Conservation (phyloP, 2,797 vertebrate genomes). For the Enoplosus armatus region DNA sequence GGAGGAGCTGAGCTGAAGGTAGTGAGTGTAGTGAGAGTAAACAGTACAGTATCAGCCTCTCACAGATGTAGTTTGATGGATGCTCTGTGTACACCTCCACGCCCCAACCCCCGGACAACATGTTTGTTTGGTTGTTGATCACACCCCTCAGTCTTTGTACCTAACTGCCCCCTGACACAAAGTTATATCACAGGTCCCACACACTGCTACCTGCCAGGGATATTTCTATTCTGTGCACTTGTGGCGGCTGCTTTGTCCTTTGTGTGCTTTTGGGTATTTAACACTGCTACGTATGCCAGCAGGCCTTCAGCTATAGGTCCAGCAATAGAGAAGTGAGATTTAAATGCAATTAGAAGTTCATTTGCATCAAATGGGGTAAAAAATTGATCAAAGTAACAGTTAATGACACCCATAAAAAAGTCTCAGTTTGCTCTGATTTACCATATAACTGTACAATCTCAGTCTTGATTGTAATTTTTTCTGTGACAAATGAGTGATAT, state of each 20-base stretch:
- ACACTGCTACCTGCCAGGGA: constrained; percentile 56
- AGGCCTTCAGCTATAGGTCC: constrained; percentile 25
- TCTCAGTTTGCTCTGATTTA: constrained; percentile 72
- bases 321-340: constrained; percentile 41
- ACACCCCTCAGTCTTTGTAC: constrained; percentile 77
- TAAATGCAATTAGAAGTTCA: constrained; percentile 69
- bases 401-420: constrained; percentile 72
- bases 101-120: constrained; percentile 74
- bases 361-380: constrained; percentile 69
- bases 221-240: constrained; percentile 49
- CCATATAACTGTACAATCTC: constrained; percentile 63
- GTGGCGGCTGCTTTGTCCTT: constrained; percentile 45
- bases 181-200: constrained; percentile 78
- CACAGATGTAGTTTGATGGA: constrained; percentile 82
- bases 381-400: constrained; percentile 65
- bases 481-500: constrained; percentile 82
- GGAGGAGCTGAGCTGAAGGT: constrained; percentile 38
- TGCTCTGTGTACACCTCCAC: constrained; percentile 75
- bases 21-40: constrained; percentile 36
- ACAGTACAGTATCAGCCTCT: constrained; percentile 71
- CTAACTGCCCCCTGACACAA: constrained; percentile 76
- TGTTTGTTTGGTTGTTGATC: constrained; percentile 83
- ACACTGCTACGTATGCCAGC: constrained; percentile 23
- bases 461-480: constrained; percentile 73
- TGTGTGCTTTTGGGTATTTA: constrained; percentile 32